A percentile compares a stretch with the other conserved stretches of the same genome.
Conservation (phyloP, 2,113 vertebrate species). For the Hippocampus mohnikei region DNA sequence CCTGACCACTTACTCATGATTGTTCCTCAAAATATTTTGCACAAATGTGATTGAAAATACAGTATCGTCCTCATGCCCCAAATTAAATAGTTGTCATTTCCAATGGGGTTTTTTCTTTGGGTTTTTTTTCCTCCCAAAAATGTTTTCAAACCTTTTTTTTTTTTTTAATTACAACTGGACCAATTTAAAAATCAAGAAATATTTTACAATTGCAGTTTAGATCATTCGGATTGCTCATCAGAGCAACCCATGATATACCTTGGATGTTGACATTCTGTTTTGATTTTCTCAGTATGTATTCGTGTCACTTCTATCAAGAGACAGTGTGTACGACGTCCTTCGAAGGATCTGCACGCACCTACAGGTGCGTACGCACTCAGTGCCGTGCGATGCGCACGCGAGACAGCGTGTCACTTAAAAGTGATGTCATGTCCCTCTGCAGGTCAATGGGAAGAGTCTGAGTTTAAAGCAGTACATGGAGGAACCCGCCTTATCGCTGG, state of each 20-base stretch:
- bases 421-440: conserved; percentile 11
- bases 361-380: conserved; percentile 72
- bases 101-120: background rate
- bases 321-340: conserved; percentile 88
- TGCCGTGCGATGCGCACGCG: background rate
- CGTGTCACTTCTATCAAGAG: conserved; percentile 89
- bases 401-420: background rate
- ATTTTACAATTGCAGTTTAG: background rate
- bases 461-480: conserved; percentile 84
- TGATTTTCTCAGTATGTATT: conserved; percentile 81
- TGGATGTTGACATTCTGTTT: background rate
- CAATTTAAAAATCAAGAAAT: too few species aligned
- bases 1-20: conserved; percentile 12
- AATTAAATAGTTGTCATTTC: conserved; percentile 26
- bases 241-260: background rate
- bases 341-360: conserved; percentile 90
- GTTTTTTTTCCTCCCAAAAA: too few species aligned
- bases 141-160: too few species aligned
- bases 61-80: conserved; percentile 16
- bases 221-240: background rate
- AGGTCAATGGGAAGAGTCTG: conserved; percentile 86
- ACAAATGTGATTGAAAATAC: conserved; percentile 33
- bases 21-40: conserved; percentile 4
- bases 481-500: conserved; percentile 80
- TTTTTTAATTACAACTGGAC: too few species aligned